Conservation (phyloP, 2,888 invertebrate species). For the Ophonus ardosiacus region DNA sequence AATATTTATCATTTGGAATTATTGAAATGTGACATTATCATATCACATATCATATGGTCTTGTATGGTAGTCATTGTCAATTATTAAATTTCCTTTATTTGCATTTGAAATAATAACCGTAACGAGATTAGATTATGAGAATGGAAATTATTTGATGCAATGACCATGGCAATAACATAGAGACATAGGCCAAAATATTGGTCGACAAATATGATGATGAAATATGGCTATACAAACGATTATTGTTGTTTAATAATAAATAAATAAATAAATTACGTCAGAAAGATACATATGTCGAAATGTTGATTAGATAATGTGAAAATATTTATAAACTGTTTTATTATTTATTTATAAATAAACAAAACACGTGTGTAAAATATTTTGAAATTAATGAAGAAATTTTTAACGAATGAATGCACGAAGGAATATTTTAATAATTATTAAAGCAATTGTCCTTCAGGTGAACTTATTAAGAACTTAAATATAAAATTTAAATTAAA, state of each 20-base stretch:
- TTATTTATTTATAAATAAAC: background rate
- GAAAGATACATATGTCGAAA: background rate
- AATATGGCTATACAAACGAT: background rate
- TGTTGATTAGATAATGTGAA: background rate
- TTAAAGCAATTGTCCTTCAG: background rate
- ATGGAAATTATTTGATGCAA: background rate
- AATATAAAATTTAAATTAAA: background rate
- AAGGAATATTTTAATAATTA: background rate
- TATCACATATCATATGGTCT: too few relatives aligned
- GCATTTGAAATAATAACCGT: background rate
- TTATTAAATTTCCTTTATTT: background rate
- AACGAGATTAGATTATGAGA: background rate
- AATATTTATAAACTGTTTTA: background rate
- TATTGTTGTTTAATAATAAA: background rate
- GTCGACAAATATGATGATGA: constrained; percentile 4
- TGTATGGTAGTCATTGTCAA: too few relatives aligned
- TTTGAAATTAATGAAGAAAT: background rate
- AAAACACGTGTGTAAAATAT: background rate
- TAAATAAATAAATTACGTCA: background rate
- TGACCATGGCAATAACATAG: constrained; percentile 1
- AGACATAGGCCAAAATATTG: background rate
- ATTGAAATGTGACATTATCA: too few relatives aligned
- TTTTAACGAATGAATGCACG: background rate
- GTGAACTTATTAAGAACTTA: background rate
- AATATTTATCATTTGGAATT: too few relatives aligned